These are phyloP conservation scores for Hoplodrina blanda DNA, from an alignment of 2,888 invertebrate genomes.

Conservation along the genomic window DNA sequence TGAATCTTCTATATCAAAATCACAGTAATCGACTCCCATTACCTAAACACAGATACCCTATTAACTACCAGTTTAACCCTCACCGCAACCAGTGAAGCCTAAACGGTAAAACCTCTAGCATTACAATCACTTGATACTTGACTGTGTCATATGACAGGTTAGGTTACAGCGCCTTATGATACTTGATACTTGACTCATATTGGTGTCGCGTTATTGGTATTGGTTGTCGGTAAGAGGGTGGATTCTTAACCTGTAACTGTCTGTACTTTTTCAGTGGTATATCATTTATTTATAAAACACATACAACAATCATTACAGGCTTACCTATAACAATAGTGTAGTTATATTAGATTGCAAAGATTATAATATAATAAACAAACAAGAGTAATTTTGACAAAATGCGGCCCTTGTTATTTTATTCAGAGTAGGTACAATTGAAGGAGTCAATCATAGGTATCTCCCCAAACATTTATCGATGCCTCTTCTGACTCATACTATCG, in stretches of 20 bases:
- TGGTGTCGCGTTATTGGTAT: constrained; percentile 37
- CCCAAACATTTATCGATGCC: too few species aligned
- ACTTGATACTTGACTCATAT: constrained; percentile 17
- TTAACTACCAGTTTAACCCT: constrained; percentile 40
- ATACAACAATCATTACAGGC: too few species aligned
- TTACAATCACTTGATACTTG: constrained; percentile 51
- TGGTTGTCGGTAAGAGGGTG: neutral
- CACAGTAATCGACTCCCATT: constrained; percentile 22
- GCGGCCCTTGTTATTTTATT: too few species aligned
- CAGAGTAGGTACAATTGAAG: too few species aligned
- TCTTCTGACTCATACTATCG: too few species aligned
- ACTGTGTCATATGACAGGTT: constrained; percentile 26
- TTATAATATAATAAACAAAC: too few species aligned
- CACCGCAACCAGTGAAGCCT: constrained; percentile 56
- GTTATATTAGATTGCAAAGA: too few species aligned
- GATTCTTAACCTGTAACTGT: neutral
- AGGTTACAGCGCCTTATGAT: constrained; percentile 40
- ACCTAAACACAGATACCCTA: constrained; percentile 21
- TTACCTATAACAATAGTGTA: too few species aligned
- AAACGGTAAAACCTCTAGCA: constrained; percentile 56
- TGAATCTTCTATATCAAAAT: neutral
- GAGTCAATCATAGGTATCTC: too few species aligned
- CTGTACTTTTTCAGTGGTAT: too few species aligned
- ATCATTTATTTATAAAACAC: too few species aligned
- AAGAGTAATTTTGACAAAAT: too few species aligned